These are phyloP conservation scores for Cheilosia soror DNA, from an alignment of 2,888 invertebrate genomes.

Conservation along the genomic window DNA sequence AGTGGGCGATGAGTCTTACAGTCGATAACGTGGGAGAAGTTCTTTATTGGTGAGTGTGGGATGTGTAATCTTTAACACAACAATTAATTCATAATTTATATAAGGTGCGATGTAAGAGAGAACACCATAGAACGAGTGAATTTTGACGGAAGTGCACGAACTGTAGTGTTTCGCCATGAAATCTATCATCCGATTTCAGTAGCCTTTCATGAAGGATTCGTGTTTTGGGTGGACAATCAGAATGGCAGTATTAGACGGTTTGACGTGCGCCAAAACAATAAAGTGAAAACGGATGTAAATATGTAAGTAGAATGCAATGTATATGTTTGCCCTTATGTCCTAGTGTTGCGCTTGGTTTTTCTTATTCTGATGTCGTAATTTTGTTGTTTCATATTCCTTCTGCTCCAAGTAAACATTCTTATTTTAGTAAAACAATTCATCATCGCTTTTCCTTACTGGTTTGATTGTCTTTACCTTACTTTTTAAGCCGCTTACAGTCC, in stretches of 20 bases:
- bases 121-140: constrained; percentile 88
- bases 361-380: background rate
- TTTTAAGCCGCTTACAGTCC: no score
- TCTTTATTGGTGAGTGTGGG: constrained; percentile 85
- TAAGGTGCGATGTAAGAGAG: constrained; percentile 88
- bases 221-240: constrained; percentile 90
- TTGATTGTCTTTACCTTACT: no score
- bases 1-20: constrained; percentile 91
- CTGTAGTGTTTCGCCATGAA: constrained; percentile 84
- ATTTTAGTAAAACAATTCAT: no score
- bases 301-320: constrained; percentile 23
- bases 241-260: constrained; percentile 86
- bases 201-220: constrained; percentile 86
- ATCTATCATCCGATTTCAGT: constrained; percentile 89
- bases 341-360: background rate
- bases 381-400: no score
- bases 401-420: no score
- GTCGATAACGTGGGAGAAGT: constrained; percentile 86
- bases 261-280: constrained; percentile 81
- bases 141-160: constrained; percentile 85
- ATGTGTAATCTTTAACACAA: background rate
- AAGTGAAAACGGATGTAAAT: constrained; percentile 65
- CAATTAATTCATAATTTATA: background rate
- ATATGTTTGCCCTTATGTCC: background rate
- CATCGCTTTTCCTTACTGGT: no score